These are phyloP conservation scores for Oreochromis spilurus DNA, from an alignment of 2,113 vertebrate species.

Conservation along the genomic window DNA sequence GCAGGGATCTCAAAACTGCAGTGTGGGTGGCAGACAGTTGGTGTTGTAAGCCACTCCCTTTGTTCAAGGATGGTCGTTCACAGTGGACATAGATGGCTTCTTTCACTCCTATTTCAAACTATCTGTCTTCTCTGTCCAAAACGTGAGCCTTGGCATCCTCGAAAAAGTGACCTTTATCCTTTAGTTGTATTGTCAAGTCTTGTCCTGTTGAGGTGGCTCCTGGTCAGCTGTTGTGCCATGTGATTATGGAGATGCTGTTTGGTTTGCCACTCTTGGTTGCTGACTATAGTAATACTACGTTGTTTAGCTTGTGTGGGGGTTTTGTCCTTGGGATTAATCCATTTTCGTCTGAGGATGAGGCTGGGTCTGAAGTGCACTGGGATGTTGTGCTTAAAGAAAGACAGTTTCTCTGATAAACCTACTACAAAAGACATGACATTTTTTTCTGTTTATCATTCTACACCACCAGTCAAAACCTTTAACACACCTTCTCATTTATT, in stretches of 20 bases:
- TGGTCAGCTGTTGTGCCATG: background rate
- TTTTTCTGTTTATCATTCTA: background rate
- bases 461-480: background rate
- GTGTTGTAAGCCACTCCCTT: background rate
- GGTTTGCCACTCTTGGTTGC: background rate
- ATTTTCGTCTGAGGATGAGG: background rate
- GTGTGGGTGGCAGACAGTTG: background rate
- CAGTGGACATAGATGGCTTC: background rate
- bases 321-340: background rate
- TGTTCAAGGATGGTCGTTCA: background rate
- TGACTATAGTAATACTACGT: background rate
- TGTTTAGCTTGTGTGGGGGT: background rate
- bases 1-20: background rate
- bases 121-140: background rate
- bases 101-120: background rate
- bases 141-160: background rate
- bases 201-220: background rate
- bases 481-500: background rate
- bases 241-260: background rate
- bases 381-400: background rate
- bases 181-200: background rate
- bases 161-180: background rate
- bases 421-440: background rate
- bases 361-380: background rate
- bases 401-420: background rate